Conservation (phyloP, 1,140 invertebrate genomes). For the Octopus sinensis region DNA sequence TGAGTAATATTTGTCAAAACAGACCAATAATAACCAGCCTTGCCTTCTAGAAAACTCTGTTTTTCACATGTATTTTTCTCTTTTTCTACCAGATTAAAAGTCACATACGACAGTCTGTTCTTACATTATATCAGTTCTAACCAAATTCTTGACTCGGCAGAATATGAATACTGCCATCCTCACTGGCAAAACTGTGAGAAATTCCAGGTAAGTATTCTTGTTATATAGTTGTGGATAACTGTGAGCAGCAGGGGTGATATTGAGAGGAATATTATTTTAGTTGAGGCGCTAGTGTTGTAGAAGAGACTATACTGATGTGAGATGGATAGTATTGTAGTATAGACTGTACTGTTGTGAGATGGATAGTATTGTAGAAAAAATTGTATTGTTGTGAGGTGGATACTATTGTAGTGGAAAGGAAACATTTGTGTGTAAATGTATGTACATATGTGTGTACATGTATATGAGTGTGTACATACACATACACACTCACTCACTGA, state of each 20-base stretch:
- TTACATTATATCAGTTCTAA: constrained; percentile 77
- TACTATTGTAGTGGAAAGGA: background rate
- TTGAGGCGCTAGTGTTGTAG: no score
- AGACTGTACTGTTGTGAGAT: no score
- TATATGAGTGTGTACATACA: background rate
- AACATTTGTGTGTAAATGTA: background rate
- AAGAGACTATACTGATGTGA: no score
- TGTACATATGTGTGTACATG: background rate
- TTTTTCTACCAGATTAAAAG: constrained; percentile 62
- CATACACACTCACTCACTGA: background rate
- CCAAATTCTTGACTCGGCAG: constrained; percentile 83
- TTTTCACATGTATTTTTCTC: background rate
- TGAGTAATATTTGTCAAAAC: no score
- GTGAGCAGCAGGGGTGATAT: no score
- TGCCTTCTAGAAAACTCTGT: background rate
- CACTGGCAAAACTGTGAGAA: constrained; percentile 67
- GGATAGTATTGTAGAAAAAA: no score
- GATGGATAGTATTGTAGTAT: no score
- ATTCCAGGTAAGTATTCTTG: constrained; percentile 68
- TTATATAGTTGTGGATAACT: no score
- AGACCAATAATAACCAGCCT: no score
- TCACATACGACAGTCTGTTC: constrained; percentile 76
- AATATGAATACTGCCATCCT: constrained; percentile 74
- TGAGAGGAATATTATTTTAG: no score
- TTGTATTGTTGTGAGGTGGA: no score